These are phyloP conservation scores for Allobates femoralis DNA, from an alignment of 2,797 vertebrate species.

Conservation along the genomic window DNA sequence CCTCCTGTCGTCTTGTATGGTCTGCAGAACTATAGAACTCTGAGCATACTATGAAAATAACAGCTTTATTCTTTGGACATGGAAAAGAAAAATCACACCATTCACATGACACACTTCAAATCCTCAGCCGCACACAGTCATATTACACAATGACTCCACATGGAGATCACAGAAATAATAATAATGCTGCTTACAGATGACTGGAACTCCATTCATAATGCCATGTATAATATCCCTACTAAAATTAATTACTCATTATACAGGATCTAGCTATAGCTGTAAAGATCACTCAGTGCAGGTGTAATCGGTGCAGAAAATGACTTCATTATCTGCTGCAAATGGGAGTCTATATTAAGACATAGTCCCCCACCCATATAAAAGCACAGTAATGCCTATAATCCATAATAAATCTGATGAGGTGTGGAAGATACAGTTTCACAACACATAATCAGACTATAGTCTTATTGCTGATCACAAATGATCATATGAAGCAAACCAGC, in stretches of 20 bases:
- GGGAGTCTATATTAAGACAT: background rate
- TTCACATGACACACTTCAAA: too few species aligned
- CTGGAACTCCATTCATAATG: background rate
- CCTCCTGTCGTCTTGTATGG: too few species aligned
- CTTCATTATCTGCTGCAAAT: slow-evolving; percentile 8
- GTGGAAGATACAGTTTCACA: background rate
- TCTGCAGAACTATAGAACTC: too few species aligned
- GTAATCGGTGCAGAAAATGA: background rate
- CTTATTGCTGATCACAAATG: background rate
- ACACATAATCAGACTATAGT: background rate
- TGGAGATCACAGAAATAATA: background rate
- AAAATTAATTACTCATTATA: background rate
- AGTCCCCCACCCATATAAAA: background rate
- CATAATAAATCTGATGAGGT: background rate
- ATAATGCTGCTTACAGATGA: background rate
- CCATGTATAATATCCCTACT: background rate
- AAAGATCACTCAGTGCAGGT: background rate
- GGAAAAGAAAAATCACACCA: too few species aligned
- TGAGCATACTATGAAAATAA: too few species aligned
- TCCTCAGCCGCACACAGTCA: too few species aligned
- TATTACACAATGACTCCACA: background rate
- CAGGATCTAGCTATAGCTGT: background rate
- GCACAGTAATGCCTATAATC: background rate
- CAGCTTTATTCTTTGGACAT: too few species aligned
- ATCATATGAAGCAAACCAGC: background rate